A percentile compares a stretch with the other conserved stretches of the same genome.
These are phyloP conservation scores for Zaprionus kolodkinae DNA, from an alignment of 1,140 invertebrate genomes.

Conservation along the genomic window DNA sequence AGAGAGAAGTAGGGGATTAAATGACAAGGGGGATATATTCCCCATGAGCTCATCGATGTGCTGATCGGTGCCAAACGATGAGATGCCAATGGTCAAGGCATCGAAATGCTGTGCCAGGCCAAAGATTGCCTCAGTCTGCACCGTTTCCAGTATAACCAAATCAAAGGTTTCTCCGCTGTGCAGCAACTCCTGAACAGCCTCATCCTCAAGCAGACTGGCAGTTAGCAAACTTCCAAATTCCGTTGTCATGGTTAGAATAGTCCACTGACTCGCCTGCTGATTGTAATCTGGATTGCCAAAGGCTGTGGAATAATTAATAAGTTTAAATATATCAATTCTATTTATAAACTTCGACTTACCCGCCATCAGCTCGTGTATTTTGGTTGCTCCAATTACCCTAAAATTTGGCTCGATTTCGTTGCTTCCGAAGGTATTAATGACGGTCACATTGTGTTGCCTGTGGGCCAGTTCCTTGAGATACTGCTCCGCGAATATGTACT, in stretches of 20 bases:
- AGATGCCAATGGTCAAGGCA: conserved; percentile 72
- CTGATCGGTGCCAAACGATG: conserved; percentile 69
- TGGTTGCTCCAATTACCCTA: conserved; percentile 76
- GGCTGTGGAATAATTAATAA: conserved; percentile 11
- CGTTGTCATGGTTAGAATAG: conserved; percentile 52
- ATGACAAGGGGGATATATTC: conserved; percentile 73
- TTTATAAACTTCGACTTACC: conserved; percentile 31
- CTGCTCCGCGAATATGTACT: conserved; percentile 70
- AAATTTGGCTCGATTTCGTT: conserved; percentile 68
- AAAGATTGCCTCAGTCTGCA: conserved; percentile 70
- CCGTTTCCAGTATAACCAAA: conserved; percentile 69
- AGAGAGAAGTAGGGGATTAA: conserved; percentile 75
- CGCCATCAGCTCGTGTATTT: conserved; percentile 68
- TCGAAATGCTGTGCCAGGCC: conserved; percentile 74
- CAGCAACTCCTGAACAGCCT: conserved; percentile 45
- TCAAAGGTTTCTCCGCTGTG: conserved; percentile 61
- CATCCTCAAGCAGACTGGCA: conserved; percentile 70
- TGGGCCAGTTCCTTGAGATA: conserved; percentile 83
- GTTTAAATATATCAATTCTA: no score
- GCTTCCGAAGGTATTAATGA: conserved; percentile 84
- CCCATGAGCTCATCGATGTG: conserved; percentile 75
- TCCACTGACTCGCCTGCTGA: conserved; percentile 50
- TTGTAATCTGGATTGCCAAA: conserved; percentile 36
- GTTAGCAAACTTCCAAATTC: conserved; percentile 62
- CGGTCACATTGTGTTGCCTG: conserved; percentile 85